phyloP scores from a whole-genome alignment of 2,888 invertebrate genomes.

The Oscheius sp. region DNA sequence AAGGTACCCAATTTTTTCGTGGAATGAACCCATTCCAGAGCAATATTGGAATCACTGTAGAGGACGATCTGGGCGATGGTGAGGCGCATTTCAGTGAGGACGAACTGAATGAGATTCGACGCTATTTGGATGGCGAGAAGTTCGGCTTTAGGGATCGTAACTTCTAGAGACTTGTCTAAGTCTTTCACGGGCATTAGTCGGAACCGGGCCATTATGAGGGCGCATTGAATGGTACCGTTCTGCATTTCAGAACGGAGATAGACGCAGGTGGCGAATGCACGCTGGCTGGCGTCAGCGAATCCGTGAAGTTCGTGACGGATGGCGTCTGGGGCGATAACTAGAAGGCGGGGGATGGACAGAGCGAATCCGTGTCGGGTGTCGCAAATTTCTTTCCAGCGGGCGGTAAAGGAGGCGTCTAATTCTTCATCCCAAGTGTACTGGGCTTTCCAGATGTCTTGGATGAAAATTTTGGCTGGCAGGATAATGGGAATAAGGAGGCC shows the following conservation, averaged over 20 bases:
- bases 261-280: background rate
- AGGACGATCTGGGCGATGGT: constrained; percentile 5
- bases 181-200: background rate
- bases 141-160: constrained; percentile 45
- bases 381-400: constrained; percentile 9
- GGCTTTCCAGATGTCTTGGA: constrained; percentile 9
- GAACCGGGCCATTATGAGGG: background rate
- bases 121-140: constrained; percentile 38
- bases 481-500: background rate
- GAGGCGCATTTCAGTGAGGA: background rate
- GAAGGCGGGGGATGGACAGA: background rate
- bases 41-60: constrained; percentile 39
- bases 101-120: background rate
- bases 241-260: background rate
- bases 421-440: background rate
- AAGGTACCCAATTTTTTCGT: background rate
- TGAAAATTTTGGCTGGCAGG: background rate
- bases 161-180: background rate
- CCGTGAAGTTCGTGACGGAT: background rate
- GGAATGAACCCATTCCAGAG: constrained; percentile 37
- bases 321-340: background rate
- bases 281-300: background rate
- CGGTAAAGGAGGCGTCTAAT: background rate
- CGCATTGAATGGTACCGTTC: background rate
- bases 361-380: background rate